Percentiles rank a stretch among this genome's conserved stretches.
These are phyloP conservation scores for Pelecanoides urinatrix DNA, from an alignment of 2,113 vertebrate species.

Conservation along the genomic window DNA sequence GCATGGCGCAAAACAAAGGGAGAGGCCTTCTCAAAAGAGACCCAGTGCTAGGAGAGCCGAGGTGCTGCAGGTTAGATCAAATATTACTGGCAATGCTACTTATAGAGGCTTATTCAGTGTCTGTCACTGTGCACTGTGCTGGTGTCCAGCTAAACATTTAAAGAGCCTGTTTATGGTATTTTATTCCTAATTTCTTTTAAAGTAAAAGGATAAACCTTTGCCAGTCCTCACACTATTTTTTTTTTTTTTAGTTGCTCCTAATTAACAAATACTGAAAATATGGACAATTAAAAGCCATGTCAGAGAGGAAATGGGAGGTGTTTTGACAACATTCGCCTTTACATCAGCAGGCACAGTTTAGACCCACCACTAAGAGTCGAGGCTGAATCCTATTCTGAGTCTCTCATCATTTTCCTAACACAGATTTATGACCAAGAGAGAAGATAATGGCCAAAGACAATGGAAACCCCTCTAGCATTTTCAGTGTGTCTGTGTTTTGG, in stretches of 20 bases:
- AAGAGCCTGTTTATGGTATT: neutral
- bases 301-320: neutral
- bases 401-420: neutral
- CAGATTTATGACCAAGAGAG: neutral
- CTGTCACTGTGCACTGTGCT: neutral
- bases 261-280: neutral
- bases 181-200: neutral
- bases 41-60: fast-evolving
- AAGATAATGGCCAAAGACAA: neutral
- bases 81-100: neutral
- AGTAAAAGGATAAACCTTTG: neutral
- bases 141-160: neutral
- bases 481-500: fast-evolving
- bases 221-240: neutral
- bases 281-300: neutral
- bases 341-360: neutral
- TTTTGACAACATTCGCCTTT: neutral
- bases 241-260: neutral
- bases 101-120: neutral
- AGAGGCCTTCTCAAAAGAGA: neutral
- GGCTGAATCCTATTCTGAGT: neutral
- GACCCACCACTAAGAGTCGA: neutral
- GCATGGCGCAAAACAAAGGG: neutral
- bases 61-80: neutral
- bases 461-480: neutral